These are phyloP conservation scores for Pituophis catenifer DNA, from an alignment of 2,113 vertebrate genomes.

Conservation along the genomic window DNA sequence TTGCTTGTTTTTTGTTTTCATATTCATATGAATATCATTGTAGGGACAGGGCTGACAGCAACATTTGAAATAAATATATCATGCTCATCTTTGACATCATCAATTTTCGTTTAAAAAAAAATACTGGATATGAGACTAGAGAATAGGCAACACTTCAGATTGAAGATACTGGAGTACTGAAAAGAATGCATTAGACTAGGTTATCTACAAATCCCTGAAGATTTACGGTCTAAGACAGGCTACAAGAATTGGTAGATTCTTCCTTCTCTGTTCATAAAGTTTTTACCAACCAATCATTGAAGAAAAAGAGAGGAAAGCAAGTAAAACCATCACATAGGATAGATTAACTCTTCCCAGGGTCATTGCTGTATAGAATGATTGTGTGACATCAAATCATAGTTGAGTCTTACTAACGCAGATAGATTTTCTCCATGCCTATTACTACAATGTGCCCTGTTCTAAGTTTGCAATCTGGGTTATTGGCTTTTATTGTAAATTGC, in stretches of 20 bases:
- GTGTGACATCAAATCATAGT: background rate
- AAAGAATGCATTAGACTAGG: background rate
- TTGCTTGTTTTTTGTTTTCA: background rate
- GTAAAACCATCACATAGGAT: background rate
- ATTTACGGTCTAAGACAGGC: background rate
- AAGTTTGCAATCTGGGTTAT: background rate
- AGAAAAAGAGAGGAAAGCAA: background rate
- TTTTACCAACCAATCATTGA: background rate
- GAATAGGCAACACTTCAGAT: background rate
- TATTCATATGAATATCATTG: background rate
- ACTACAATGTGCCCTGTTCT: background rate
- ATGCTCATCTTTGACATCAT: background rate
- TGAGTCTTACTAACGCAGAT: background rate
- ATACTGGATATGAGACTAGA: background rate
- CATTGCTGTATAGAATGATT: background rate
- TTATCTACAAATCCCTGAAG: background rate
- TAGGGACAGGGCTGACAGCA: background rate
- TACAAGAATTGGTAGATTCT: background rate
- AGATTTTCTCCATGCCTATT: background rate
- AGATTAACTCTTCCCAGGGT: background rate
- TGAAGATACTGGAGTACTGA: background rate
- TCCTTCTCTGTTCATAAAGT: background rate
- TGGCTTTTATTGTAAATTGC: background rate
- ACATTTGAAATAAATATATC: background rate
- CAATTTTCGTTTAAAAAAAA: background rate